Percentiles rank a stretch among this genome's conserved stretches.
Conservation (phyloP, 2,113 vertebrate species). For the Crocuta crocuta region DNA sequence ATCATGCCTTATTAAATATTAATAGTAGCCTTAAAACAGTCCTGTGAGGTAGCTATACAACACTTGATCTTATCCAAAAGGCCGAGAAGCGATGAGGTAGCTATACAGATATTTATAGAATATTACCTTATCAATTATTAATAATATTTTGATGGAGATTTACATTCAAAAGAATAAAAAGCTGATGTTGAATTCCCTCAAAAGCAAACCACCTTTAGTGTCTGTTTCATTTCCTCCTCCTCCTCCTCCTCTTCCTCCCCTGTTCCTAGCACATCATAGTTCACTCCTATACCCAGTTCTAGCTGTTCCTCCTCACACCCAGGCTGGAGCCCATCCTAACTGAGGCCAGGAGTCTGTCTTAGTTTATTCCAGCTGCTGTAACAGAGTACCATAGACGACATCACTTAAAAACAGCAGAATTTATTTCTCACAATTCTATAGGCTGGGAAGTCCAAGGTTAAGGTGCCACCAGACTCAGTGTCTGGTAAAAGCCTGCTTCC, state of each 20-base stretch:
- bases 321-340: not conserved
- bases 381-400: not conserved
- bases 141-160: constrained; percentile 54
- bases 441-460: not conserved
- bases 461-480: not conserved
- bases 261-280: not conserved
- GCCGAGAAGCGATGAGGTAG: not conserved
- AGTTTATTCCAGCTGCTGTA: not conserved
- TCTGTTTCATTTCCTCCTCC: not conserved
- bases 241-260: not conserved
- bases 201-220: constrained; percentile 50
- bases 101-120: constrained; percentile 60
- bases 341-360: not conserved
- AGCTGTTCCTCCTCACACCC: not conserved
- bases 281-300: not conserved
- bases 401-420: not conserved
- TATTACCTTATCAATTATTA: constrained; percentile 69
- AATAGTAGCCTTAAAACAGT: constrained; percentile 5
- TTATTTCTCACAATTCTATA: not conserved
- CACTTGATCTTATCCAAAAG: too few relatives aligned
- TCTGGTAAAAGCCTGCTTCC: not conserved
- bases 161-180: constrained; percentile 53
- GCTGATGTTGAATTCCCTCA: constrained; percentile 70
- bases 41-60: not conserved
- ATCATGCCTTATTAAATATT: constrained; percentile 43